Base-by-base conservation (phyloP, 2,797 vertebrate genomes). In the Myoxocephalus aenaeus region DNA sequence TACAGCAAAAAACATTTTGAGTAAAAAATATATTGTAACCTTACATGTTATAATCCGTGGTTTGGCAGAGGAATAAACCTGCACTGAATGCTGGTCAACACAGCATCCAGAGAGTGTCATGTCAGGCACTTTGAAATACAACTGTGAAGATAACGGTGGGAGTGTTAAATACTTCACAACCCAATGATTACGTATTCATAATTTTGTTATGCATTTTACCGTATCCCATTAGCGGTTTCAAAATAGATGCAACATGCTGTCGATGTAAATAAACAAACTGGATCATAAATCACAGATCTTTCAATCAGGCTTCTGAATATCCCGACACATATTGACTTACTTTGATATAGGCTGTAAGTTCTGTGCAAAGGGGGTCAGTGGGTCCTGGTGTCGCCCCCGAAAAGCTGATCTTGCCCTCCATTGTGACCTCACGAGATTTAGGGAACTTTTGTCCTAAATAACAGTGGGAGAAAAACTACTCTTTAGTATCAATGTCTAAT, bases 1-100 rank as follows among this genome's bases (percentile, higher is more conserved):
- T 36, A 7, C 0, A 54, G 11, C 1, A 57, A 74, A 53, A 57
- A 74, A 53, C 0, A 57, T 22, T 48, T 44, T 20, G 1, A 73
- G 13, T 1, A 42, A 42, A 1, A 15, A 57, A 68, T 4, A 3
- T 14, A 40, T 38, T 46, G 53, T 36, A 22, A 84, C 92, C 97
- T 97, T 91, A 99, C 97, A 93, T 81, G 97, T 94, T 70, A 87
- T 88, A 75, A 98, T 96, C 85, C 96, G 95, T 57, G 97, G 96
- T 89, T 98, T 99, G 78, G 96, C 94, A 69, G 96, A 95, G 15
- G 96, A 95, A 90, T 97, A 98, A 81, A 98, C 95, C 89, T 99
- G 98, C 83, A 99, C 88, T n/a, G 96, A 98, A 93, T 98, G 96
- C 79, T 98, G 98, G 90, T 99, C 97, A n/a, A 96, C 95, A 0